Percentiles rank a stretch among this genome's conserved stretches.
These are phyloP conservation scores for Sterrhoptilus dennistouni DNA, from an alignment of 2,113 vertebrate species.

Conservation along the genomic window DNA sequence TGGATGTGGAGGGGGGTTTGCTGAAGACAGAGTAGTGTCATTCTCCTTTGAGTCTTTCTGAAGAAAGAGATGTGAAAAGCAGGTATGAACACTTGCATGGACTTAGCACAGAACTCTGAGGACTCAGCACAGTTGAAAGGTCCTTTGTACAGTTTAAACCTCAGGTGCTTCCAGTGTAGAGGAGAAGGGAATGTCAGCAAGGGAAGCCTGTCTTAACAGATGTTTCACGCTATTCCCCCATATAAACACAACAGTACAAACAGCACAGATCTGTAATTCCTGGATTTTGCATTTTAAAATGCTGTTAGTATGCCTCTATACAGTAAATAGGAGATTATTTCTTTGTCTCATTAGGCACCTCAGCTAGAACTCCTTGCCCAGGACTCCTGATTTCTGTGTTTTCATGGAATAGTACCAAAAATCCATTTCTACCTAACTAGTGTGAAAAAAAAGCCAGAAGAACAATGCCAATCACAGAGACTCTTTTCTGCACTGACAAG, in stretches of 20 bases:
- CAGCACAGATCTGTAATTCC: not conserved
- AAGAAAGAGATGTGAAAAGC: not conserved
- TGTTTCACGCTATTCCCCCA: not conserved
- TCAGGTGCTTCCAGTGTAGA: not conserved
- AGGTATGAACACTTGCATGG: not conserved
- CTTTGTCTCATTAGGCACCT: not conserved
- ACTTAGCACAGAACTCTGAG: not conserved
- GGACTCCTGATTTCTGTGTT: not conserved
- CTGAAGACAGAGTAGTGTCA: not conserved
- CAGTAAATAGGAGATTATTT: not conserved
- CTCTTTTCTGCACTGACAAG: not conserved
- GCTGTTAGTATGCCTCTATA: not conserved
- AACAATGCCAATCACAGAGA: not conserved
- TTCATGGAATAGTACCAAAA: not conserved
- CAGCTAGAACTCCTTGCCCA: not conserved
- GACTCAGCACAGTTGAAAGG: not conserved
- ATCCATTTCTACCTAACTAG: not conserved
- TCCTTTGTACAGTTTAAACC: not conserved
- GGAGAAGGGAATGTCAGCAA: accelerated
- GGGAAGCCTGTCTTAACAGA: not conserved
- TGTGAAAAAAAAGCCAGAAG: not conserved
- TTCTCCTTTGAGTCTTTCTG: not conserved
- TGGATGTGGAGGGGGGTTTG: accelerated
- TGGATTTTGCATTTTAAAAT: not conserved
- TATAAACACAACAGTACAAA: not conserved